Conservation (phyloP, 2,888 invertebrate species). For the Theodoxus fluviatilis region DNA sequence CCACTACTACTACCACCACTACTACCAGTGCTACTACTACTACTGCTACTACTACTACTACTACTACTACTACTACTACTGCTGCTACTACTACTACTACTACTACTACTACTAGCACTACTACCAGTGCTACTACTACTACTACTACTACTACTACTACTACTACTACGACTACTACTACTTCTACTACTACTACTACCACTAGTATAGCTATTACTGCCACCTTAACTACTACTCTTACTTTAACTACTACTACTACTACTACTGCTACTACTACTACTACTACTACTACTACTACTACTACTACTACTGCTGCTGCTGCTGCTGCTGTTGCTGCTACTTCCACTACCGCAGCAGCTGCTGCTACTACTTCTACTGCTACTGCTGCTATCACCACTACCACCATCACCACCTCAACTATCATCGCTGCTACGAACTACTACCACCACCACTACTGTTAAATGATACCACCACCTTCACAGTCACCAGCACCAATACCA, state of each 20-base stretch:
- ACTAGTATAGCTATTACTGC: not conserved
- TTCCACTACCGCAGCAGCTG: not conserved
- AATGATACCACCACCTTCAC: too few relatives aligned
- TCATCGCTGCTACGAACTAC: not conserved
- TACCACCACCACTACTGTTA: not conserved
- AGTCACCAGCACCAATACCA: too few relatives aligned
- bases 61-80: not conserved
- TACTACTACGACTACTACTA: too few relatives aligned
- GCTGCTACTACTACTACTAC: too few relatives aligned
- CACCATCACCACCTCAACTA: not conserved
- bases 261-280: not conserved
- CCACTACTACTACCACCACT: too few relatives aligned
- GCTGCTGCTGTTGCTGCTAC: not conserved
- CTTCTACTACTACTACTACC: too few relatives aligned
- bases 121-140: too few relatives aligned
- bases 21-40: not conserved
- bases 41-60: not conserved
- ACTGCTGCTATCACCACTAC: not conserved
- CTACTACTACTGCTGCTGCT: not conserved
- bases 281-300: conserved; percentile 11
- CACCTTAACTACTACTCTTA: not conserved
- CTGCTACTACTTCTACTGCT: not conserved
- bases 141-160: too few relatives aligned
- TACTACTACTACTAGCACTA: too few relatives aligned
- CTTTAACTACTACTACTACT: conserved; percentile 6